phyloP scores from a whole-genome alignment of 2,888 invertebrate genomes.

The Dicycla oo region DNA sequence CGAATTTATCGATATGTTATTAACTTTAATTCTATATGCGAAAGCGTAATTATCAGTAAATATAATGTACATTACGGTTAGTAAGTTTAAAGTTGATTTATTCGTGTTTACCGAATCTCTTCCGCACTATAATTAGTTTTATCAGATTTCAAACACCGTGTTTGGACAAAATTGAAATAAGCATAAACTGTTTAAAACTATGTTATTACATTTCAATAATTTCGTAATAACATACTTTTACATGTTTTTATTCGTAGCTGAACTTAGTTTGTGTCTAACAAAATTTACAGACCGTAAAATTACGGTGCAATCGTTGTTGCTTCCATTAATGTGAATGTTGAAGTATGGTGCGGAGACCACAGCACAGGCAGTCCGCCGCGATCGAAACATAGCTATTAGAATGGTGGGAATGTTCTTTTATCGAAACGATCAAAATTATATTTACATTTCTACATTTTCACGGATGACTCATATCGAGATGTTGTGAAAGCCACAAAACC shows the following conservation, averaged over 20 bases:
- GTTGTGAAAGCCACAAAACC: slow-evolving; percentile 16
- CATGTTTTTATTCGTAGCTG: slow-evolving; percentile 54
- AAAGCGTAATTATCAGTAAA: slow-evolving; percentile 68
- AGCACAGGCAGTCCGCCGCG: slow-evolving; percentile 33
- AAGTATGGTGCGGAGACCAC: slow-evolving; percentile 43
- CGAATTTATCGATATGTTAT: slow-evolving; percentile 73
- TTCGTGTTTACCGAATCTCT: slow-evolving; percentile 57
- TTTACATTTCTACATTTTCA: slow-evolving; percentile 39
- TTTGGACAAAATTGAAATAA: slow-evolving; percentile 57
- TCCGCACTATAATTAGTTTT: slow-evolving; percentile 61
- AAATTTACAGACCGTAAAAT: slow-evolving; percentile 68
- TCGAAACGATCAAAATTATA: slow-evolving; percentile 42
- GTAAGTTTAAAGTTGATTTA: slow-evolving; percentile 58
- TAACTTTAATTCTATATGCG: slow-evolving; percentile 69
- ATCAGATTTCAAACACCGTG: slow-evolving; percentile 56
- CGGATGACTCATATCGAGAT: slow-evolving; percentile 30
- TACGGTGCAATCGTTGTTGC: slow-evolving; percentile 52
- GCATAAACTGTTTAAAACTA: slow-evolving; percentile 47
- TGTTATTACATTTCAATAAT: slow-evolving; percentile 66
- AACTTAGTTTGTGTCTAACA: slow-evolving; percentile 50
- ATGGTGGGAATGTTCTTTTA: slow-evolving; percentile 50
- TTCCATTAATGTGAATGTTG: slow-evolving; percentile 53
- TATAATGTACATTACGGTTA: slow-evolving; percentile 62
- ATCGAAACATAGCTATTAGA: slow-evolving; percentile 45
- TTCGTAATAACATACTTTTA: slow-evolving; percentile 58